Conservation (phyloP, 2,888 invertebrate genomes). For the Nematopogon swammerdamellus region DNA sequence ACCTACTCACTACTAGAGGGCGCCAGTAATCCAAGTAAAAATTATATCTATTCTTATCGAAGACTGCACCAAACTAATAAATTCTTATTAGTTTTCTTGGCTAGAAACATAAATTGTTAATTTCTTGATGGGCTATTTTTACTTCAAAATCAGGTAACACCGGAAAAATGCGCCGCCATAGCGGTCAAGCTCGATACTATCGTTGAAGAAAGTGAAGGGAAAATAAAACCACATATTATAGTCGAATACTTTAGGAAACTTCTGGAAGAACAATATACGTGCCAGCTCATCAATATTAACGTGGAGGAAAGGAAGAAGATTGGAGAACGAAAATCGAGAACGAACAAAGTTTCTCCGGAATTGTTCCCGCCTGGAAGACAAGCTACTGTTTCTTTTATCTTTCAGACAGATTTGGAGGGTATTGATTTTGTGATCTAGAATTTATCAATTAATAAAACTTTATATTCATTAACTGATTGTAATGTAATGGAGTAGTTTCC, state of each 20-base stretch:
- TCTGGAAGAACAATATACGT: slow-evolving; percentile 26
- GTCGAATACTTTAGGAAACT: slow-evolving; percentile 19
- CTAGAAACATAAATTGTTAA: no score
- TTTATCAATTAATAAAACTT: no score
- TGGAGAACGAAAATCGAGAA: slow-evolving; percentile 7
- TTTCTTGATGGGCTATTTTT: no score
- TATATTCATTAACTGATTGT: no score
- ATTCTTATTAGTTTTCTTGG: no score
- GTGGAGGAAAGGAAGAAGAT: slow-evolving; percentile 8
- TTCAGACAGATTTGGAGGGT: slow-evolving; percentile 5
- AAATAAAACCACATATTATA: slow-evolving; percentile 17
- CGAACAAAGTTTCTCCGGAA: slow-evolving; percentile 24
- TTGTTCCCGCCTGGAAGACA: slow-evolving; percentile 19
- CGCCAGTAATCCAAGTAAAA: no score
- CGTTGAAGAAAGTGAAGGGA: slow-evolving; percentile 14
- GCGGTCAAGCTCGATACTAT: slow-evolving; percentile 29
- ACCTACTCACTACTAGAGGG: no score
- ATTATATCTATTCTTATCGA: no score
- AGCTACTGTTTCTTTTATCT: slow-evolving; percentile 27
- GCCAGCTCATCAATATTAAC: slow-evolving; percentile 21
- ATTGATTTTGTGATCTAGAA: no score
- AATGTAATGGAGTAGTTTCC: no score
- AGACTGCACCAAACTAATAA: no score
- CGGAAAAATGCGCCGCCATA: slow-evolving; percentile 29
- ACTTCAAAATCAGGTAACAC: slow-evolving; percentile 22